These are phyloP conservation scores for Temnothorax unifasciatus DNA, from an alignment of 2,888 invertebrate species.

Conservation along the genomic window DNA sequence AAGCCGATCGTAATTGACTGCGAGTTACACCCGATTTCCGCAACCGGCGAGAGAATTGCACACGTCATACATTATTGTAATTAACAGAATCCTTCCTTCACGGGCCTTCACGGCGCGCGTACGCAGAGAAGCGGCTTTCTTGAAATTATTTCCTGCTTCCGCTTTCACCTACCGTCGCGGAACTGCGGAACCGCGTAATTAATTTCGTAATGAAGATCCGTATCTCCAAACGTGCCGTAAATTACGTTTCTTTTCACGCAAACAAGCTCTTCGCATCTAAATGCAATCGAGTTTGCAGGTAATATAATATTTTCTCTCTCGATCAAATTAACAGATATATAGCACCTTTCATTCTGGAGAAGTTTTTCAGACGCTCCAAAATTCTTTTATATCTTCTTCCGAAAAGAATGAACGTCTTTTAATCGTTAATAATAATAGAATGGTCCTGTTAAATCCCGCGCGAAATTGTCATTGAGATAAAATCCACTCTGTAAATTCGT, in stretches of 20 bases:
- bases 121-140: constrained; percentile 28
- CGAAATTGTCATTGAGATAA: not conserved
- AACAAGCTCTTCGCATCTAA: not conserved
- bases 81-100: constrained; percentile 43
- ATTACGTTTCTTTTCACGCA: constrained; percentile 38
- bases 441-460: not conserved
- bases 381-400: not conserved
- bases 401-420: not conserved
- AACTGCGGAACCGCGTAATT: constrained; percentile 71
- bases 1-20: not conserved
- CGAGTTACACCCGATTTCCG: not conserved
- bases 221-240: constrained; percentile 40
- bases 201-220: constrained; percentile 59
- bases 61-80: constrained; percentile 19
- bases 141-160: constrained; percentile 65
- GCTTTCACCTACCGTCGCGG: constrained; percentile 71
- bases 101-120: not conserved
- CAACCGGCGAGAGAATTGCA: not conserved
- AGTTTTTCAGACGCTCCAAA: not conserved
- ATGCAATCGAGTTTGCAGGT: not conserved
- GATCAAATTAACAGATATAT: not conserved
- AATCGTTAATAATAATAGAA: not conserved
- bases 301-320: constrained; percentile 1
- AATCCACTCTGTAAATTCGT: constrained; percentile 12
- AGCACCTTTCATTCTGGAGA: not conserved